phyloP scores from a whole-genome alignment of 1,140 invertebrate species.

The Wasmannia auropunctata region DNA sequence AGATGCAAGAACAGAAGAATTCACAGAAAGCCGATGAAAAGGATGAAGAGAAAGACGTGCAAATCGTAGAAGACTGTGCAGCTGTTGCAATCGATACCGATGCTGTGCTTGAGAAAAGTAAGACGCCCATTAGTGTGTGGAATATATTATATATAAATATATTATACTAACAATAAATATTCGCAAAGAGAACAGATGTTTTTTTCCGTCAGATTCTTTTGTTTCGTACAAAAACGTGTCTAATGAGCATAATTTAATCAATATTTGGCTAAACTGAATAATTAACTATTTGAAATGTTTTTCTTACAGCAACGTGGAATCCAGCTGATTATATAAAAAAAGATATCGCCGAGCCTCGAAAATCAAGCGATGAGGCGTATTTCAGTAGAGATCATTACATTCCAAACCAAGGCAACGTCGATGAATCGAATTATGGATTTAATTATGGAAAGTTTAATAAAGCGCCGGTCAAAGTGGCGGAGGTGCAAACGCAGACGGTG shows the following conservation, averaged over 20 bases:
- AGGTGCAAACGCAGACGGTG: conserved; percentile 84
- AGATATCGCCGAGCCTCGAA: neutral
- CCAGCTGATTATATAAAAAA: conserved; percentile 8
- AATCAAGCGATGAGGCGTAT: conserved; percentile 30
- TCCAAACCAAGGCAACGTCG: neutral
- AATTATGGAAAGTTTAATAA: conserved; percentile 52
- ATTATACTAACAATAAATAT: neutral
- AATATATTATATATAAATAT: neutral
- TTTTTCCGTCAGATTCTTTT: no score
- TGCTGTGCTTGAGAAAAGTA: conserved; percentile 66
- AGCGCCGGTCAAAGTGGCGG: conserved; percentile 74
- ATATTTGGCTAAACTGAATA: no score
- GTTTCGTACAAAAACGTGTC: no score
- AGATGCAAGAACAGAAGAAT: conserved; percentile 73
- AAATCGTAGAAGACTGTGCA: conserved; percentile 29
- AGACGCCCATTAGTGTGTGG: neutral
- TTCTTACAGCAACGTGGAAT: conserved; percentile 8
- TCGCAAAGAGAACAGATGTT: no score
- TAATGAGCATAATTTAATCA: no score
- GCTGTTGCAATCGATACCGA: conserved; percentile 64
- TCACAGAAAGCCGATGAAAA: conserved; percentile 70
- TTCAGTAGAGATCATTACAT: conserved; percentile 34
- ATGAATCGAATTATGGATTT: neutral
- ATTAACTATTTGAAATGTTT: conserved; percentile 11
- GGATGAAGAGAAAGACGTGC: conserved; percentile 58